Evolutionary conservation across 2,113 vertebrate species (phyloP).

Genomic region (Erinaceus europaeus): DNA sequence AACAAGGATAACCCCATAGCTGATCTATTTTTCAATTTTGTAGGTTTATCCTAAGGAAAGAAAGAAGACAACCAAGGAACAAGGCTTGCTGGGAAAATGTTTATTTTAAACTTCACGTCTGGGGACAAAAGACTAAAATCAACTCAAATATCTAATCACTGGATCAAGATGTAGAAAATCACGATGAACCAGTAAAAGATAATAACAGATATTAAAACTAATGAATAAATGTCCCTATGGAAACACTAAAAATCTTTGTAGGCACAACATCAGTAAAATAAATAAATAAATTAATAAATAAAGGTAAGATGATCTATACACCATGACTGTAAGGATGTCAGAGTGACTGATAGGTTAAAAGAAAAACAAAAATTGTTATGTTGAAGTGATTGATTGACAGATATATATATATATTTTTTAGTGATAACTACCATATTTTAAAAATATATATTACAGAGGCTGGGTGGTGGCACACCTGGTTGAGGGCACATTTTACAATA

Average conservation of each 20-base stretch:
- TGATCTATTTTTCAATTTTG: constrained; percentile 35
- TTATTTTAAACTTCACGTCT: constrained; percentile 32
- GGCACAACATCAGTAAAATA: background rate
- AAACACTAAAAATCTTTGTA: background rate
- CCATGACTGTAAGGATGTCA: background rate
- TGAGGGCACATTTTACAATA: too few species aligned
- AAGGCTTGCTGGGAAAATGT: constrained; percentile 8
- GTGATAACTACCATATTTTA: too few species aligned
- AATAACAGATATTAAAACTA: constrained; percentile 8
- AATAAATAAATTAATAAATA: too few species aligned
- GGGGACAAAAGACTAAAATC: constrained; percentile 20
- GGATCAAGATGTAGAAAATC: constrained; percentile 38
- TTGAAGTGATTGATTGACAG: background rate
- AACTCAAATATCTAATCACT: background rate
- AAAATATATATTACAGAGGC: too few species aligned
- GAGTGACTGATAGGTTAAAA: background rate
- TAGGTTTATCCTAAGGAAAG: constrained; percentile 20
- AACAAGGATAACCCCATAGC: background rate
- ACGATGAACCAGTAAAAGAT: background rate
- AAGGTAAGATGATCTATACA: background rate
- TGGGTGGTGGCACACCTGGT: too few species aligned
- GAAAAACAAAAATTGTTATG: background rate
- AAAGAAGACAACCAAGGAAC: constrained; percentile 14
- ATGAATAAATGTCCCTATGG: background rate
- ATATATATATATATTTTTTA: too few species aligned